Conservation (phyloP, 2,113 vertebrate genomes). For the Triplophysa siluroides region DNA sequence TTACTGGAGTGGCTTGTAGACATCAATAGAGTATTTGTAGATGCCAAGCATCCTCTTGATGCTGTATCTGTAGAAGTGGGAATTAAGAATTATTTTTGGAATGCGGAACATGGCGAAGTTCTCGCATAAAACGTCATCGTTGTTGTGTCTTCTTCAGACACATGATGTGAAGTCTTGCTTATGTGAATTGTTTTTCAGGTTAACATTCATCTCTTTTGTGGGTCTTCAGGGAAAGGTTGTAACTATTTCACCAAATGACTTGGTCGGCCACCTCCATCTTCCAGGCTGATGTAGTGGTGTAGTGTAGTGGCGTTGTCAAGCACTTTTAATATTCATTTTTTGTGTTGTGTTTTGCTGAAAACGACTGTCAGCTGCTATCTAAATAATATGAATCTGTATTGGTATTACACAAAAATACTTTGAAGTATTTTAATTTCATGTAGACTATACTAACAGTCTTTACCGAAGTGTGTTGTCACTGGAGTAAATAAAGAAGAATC, state of each 20-base stretch:
- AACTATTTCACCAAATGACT: neutral
- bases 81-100: too few relatives aligned
- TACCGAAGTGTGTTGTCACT: neutral
- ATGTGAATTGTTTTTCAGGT: neutral
- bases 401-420: neutral
- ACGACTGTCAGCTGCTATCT: neutral
- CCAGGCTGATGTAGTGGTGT: neutral
- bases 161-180: neutral
- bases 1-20: too few relatives aligned
- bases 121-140: too few relatives aligned
- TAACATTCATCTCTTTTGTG: neutral
- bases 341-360: too few relatives aligned
- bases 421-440: neutral
- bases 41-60: too few relatives aligned
- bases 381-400: too few relatives aligned
- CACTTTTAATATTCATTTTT: neutral
- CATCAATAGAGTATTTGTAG: too few relatives aligned
- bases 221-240: neutral
- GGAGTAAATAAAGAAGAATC: neutral
- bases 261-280: neutral
- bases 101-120: too few relatives aligned
- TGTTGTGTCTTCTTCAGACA: neutral
- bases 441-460: neutral
- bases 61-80: too few relatives aligned
- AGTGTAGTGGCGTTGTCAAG: neutral